Evolutionary conservation across 2,888 invertebrate genomes (phyloP).

Genomic region (Calephelis perditalis): DNA sequence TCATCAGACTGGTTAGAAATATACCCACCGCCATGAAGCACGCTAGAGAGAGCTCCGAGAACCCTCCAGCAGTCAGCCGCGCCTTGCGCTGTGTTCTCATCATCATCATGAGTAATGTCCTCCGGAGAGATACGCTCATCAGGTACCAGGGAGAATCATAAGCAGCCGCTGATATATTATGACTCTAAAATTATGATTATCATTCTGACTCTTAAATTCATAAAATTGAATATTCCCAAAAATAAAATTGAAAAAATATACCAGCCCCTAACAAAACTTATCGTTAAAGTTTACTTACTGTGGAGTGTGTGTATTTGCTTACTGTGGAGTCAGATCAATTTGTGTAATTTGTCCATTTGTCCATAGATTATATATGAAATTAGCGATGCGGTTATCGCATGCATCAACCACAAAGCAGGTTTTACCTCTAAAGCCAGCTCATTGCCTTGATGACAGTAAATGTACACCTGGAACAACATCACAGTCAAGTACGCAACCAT

Average conservation of each 20-base stretch:
- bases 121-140: constrained; percentile 48
- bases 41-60: constrained; percentile 67
- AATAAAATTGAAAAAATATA: no score
- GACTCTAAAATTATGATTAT: no score
- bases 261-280: no score
- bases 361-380: not conserved
- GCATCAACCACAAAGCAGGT: not conserved
- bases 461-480: constrained; percentile 59
- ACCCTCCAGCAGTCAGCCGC: constrained; percentile 68
- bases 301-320: no score
- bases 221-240: no score
- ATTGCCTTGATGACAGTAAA: constrained; percentile 69
- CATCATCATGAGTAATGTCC: constrained; percentile 60
- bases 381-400: not conserved
- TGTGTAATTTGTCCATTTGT: no score
- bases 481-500: constrained; percentile 49
- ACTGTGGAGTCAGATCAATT: no score
- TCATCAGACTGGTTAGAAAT: no score
- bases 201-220: not conserved
- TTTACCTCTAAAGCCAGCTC: constrained; percentile 56
- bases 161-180: constrained; percentile 41
- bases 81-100: constrained; percentile 54
- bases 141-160: constrained; percentile 68
- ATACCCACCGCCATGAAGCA: constrained; percentile 71
- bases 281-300: no score